Base-by-base conservation (phyloP, 2,888 invertebrate species). In the Laspeyria flexula region DNA sequence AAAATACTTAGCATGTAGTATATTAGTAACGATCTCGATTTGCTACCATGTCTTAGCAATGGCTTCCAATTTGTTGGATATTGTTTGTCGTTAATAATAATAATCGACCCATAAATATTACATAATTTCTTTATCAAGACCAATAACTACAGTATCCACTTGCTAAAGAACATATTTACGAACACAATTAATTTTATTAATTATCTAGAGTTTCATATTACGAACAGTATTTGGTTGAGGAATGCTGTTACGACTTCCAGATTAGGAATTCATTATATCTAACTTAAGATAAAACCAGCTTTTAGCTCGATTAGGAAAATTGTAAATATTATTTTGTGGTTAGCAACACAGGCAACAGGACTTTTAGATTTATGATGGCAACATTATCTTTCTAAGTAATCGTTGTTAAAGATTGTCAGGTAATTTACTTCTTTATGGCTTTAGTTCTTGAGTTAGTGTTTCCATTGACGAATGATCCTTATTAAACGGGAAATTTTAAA, bases 201-300 rank as follows among this genome's bases (percentile, higher is more conserved):
- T 62, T 61, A 53, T 64, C 62, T 55, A 64, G 66, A 71, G 65
- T 71, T 63, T 74, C 63, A 66, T 63, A 77, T 79, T 77, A 77
- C 70, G 65, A 63, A 57, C 62, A 60, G 61, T 67, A 77, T 75
- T 85, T 59, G 73, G 78, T 58, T 65, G 77, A 76, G 78, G 90
- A 88, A 89, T 90, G 86, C 76, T 81, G 85, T 79, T 77, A 75
- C 64, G 61, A 68, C 78, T 63, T 75, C 85, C 83, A 78, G 81
- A 85, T 87, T 86, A 81, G 88, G 89, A 83, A 85, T 87, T 89
- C 83, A 83, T 88, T 88, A 88, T 83, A 88, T 85, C 86, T 85
- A 77, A 78, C 69, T 55, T 55, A 66, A 80, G 77, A 83, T 86
- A 86, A 85, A 82, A 77, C 78, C 65, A 67, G 73, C 69, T 71